Conservation (phyloP, 2,797 vertebrate genomes). For the Macropus fuliginosus region DNA sequence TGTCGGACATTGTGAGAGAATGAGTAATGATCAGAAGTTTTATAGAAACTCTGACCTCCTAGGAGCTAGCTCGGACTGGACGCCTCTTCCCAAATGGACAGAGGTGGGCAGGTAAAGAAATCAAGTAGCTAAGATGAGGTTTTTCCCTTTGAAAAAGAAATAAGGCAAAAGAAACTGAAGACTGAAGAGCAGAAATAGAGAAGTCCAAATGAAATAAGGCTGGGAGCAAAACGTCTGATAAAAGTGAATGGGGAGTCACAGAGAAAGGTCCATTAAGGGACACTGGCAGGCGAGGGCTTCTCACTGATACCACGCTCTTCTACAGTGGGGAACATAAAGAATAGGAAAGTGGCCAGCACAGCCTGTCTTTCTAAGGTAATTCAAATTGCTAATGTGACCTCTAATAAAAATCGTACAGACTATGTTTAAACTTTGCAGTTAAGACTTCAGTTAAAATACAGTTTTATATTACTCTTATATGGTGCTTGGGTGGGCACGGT, state of each 20-base stretch:
- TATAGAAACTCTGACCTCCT: slow-evolving; percentile 17
- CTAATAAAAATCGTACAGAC: not conserved
- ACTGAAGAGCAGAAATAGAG: not conserved
- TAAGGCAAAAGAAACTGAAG: not conserved
- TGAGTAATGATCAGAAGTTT: slow-evolving; percentile 37
- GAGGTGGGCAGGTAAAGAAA: not conserved
- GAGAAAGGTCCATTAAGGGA: not conserved
- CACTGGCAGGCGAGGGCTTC: not conserved
- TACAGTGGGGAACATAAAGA: not conserved
- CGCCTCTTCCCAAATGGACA: not conserved
- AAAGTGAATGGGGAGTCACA: not conserved
- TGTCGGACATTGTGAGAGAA: not conserved
- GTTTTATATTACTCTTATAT: not conserved
- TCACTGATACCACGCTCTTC: not conserved
- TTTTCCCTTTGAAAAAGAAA: slow-evolving; percentile 2
- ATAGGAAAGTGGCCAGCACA: not conserved
- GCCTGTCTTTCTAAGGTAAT: not conserved
- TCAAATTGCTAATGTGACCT: not conserved
- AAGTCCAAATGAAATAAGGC: not conserved
- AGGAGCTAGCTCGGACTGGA: not conserved
- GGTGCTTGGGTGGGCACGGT: not conserved
- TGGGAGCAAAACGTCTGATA: not conserved
- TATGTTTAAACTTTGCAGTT: not conserved
- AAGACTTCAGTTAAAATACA: not conserved
- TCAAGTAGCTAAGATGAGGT: not conserved